Base-by-base conservation (phyloP, 2,888 invertebrate genomes). In the Sphecodes monilicornis region DNA sequence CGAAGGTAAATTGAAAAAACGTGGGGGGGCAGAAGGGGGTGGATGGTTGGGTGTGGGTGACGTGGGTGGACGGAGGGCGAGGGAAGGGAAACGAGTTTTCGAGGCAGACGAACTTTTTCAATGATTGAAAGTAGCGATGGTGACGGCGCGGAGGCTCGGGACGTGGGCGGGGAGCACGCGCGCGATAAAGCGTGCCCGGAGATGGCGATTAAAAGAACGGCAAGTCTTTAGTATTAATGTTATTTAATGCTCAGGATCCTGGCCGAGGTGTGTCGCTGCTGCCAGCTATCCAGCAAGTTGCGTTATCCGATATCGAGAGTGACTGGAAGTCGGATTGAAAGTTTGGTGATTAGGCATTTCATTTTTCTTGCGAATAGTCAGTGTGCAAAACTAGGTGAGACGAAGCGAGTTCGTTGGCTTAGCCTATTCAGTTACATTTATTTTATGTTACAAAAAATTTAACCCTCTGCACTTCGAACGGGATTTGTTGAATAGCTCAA, bases 71-170 rank as follows among this genome's bases (percentile, higher is more conserved):
- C 32, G 36, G 39, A 29, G 36, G 41, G 26, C 1, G 29, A 32
- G 39, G 22, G 32, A 54, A 50, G 76, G 60, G 78, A 82, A 86
- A 86, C 85, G 86, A 86, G 86, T 85, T 86, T 85, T 85, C 85
- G 76, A 85, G 82, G 70, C 74, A 43, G 78, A 77, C 74, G 70
- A 86, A 86, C 80, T 86, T 86, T 86, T 83, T 86, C 87, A 85
- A 86, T 85, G 86, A 84, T 86, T 74, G 87, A 86, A 86, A 86
- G 82, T 86, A 82, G 76, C 72, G 66, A 68, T 60, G 60, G 41
- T 60, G 68, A 64, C 32, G 64, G 43, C 29, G 57, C 13, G 3
- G 18, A 16, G 18, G 22, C 43, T 43, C 3, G 16, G 41, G 43
- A 3, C 8, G 64, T 16, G 66, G 4, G 29, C 50, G 22, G 41